A percentile compares a stretch with the other conserved stretches of the same genome.
Evolutionary conservation across 1,140 invertebrate species (phyloP).

Genomic region (Bombus breviceps): DNA sequence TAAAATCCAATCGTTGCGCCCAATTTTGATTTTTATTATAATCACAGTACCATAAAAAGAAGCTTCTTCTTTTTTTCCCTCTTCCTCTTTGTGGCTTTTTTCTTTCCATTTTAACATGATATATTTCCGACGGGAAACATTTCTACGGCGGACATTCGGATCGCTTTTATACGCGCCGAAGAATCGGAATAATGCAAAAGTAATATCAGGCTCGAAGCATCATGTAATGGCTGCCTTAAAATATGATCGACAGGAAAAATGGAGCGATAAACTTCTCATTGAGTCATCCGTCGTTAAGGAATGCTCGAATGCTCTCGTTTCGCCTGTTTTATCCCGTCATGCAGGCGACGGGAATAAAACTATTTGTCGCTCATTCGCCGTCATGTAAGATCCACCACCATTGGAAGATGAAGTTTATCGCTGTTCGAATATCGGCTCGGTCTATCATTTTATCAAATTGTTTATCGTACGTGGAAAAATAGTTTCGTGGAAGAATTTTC

Average conservation of each 20-base stretch:
- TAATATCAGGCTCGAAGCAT: conserved; percentile 57
- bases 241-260: conserved; percentile 66
- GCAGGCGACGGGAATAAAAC: conserved; percentile 52
- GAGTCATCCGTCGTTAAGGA: conserved; percentile 65
- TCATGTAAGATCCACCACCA: background rate
- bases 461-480: background rate
- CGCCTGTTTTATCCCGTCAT: conserved; percentile 66
- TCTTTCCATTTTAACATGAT: background rate
- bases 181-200: conserved; percentile 64
- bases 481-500: background rate
- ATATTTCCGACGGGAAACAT: conserved; percentile 7
- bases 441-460: too few relatives aligned
- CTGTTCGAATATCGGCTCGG: background rate
- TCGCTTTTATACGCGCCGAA: conserved; percentile 39
- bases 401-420: conserved; percentile 16
- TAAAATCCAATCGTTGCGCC: too few relatives aligned
- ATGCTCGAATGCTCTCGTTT: conserved; percentile 62
- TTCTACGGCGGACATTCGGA: conserved; percentile 17
- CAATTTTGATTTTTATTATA: background rate
- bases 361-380: conserved; percentile 42
- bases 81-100: background rate
- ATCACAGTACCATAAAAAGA: background rate
- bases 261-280: conserved; percentile 71
- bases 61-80: background rate
- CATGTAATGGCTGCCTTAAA: conserved; percentile 51